These are phyloP conservation scores for Paraplagusia blochii DNA, from an alignment of 2,113 vertebrate species.

Conservation along the genomic window DNA sequence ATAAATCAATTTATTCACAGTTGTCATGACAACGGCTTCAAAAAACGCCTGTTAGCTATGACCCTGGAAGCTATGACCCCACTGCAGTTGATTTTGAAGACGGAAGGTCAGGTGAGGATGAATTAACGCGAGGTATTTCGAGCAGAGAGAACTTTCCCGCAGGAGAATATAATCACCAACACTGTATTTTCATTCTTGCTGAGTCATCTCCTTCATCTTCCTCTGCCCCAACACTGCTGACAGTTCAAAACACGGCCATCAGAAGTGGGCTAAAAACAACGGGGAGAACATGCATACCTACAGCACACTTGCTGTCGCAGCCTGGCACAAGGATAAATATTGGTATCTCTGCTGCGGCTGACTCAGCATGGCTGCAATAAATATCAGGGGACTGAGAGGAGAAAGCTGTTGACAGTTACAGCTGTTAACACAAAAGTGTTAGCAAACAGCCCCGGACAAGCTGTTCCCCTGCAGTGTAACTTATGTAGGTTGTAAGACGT, in stretches of 20 bases:
- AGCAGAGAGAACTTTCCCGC: conserved; percentile 27
- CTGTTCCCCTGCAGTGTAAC: conserved; percentile 2
- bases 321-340: conserved; percentile 56
- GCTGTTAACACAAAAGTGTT: conserved; percentile 40
- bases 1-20: too few species aligned
- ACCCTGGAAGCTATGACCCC: too few species aligned
- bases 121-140: conserved; percentile 38
- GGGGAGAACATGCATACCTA: neutral
- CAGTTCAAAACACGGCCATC: conserved; percentile 34
- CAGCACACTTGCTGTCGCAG: conserved; percentile 17
- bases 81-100: too few species aligned
- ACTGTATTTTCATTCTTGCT: conserved; percentile 31
- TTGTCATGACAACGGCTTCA: too few species aligned
- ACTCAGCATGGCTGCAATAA: conserved; percentile 38
- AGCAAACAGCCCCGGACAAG: conserved; percentile 23
- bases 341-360: conserved; percentile 35
- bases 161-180: conserved; percentile 7
- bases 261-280: conserved; percentile 24
- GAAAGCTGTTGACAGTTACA: conserved; percentile 30
- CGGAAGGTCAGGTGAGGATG: conserved; percentile 10
- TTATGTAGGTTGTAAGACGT: conserved; percentile 6
- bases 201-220: conserved; percentile 53
- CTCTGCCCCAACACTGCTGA: conserved; percentile 25
- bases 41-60: too few species aligned
- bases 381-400: conserved; percentile 35